These are phyloP conservation scores for Lethenteron camtschaticum DNA, from an alignment of 2,113 vertebrate species.

Conservation along the genomic window DNA sequence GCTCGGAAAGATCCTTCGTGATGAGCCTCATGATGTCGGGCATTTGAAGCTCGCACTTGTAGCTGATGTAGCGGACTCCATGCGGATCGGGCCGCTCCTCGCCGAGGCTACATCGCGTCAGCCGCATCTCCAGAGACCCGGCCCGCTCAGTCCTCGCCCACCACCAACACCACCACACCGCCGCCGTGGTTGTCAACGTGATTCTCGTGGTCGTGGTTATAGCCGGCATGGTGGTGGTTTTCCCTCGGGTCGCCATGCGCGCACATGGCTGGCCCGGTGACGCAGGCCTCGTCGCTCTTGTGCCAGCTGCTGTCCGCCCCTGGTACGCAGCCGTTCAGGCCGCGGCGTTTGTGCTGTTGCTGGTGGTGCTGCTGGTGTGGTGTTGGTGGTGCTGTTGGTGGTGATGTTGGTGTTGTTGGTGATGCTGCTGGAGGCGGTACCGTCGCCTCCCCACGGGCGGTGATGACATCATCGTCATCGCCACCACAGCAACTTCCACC, in stretches of 20 bases:
- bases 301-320: neutral
- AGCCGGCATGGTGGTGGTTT: constrained; percentile 8
- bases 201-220: constrained; percentile 26
- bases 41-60: constrained; percentile 98
- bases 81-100: too few relatives aligned
- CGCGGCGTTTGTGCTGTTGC: constrained; percentile 17
- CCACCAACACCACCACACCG: neutral
- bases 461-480: neutral
- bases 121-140: too few relatives aligned
- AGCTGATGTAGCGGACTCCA: constrained; percentile 73
- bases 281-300: neutral
- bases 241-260: constrained; percentile 7
- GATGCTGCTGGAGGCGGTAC: constrained; percentile 29
- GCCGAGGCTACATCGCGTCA: too few relatives aligned
- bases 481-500: too few relatives aligned
- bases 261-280: neutral
- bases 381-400: constrained; percentile 14
- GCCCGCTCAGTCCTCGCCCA: too few relatives aligned
- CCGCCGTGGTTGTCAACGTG: constrained; percentile 14
- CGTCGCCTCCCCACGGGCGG: constrained; percentile 26
- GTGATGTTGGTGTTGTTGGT: constrained; percentile 24
- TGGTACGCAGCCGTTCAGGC: constrained; percentile 9
- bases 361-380: constrained; percentile 17
- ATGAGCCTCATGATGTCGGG: constrained; percentile 99
- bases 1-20: constrained; percentile 99